Percentiles rank a stretch among this genome's conserved stretches.
These are phyloP conservation scores for Myrmecophaga tridactyla DNA, from an alignment of 2,113 vertebrate genomes.

Conservation along the genomic window DNA sequence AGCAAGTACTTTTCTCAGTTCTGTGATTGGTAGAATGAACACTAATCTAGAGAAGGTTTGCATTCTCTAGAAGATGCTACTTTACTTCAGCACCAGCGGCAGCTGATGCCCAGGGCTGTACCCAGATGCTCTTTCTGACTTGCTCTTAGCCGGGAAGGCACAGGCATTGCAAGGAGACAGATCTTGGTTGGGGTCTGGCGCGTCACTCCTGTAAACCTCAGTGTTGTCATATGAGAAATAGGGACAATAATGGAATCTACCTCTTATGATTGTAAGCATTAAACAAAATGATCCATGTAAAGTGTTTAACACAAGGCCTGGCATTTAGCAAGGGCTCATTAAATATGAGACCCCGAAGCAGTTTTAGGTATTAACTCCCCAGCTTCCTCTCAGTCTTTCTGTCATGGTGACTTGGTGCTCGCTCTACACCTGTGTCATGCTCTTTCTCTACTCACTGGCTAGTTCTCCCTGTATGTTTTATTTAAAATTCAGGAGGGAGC, in stretches of 20 bases:
- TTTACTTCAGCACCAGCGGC: neutral
- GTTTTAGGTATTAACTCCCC: neutral
- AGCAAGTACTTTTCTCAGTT: neutral
- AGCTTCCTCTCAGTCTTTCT: neutral
- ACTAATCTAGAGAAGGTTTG: slow-evolving; percentile 21
- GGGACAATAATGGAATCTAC: neutral
- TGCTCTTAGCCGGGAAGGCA: neutral
- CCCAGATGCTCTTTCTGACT: neutral
- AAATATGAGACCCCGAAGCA: neutral
- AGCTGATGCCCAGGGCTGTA: neutral
- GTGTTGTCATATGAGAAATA: neutral
- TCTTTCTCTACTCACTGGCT: neutral
- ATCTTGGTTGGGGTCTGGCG: neutral
- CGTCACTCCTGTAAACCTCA: neutral
- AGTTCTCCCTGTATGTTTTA: neutral
- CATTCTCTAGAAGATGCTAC: neutral
- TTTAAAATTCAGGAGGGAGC: neutral
- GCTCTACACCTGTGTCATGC: neutral
- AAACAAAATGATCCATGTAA: neutral
- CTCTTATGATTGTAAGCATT: neutral
- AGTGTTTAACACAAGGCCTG: neutral
- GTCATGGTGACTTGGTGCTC: neutral
- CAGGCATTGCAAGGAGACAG: neutral
- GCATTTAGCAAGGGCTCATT: neutral
- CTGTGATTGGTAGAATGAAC: neutral